Conservation (phyloP, 2,113 vertebrate species). For the Pundamilia nyererei region DNA sequence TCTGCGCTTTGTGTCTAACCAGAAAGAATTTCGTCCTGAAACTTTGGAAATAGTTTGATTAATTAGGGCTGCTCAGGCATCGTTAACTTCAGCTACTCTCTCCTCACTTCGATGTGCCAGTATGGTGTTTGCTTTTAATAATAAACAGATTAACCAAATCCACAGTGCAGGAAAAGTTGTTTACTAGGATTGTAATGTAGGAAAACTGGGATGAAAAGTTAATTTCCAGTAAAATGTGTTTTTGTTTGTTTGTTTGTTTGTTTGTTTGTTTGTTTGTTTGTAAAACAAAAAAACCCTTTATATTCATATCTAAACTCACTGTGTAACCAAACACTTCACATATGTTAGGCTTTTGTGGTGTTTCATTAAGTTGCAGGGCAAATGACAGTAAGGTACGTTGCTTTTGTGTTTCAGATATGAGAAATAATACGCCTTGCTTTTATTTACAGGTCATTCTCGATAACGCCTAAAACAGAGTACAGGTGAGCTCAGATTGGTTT, state of each 20-base stretch:
- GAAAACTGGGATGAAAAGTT: not conserved
- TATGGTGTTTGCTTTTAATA: not conserved
- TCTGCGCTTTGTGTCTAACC: not conserved
- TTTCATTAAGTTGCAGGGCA: not conserved
- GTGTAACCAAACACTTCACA: not conserved
- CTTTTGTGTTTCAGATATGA: not conserved
- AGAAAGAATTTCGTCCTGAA: not conserved
- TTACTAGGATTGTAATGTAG: not conserved
- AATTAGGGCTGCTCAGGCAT: not conserved
- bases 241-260: not conserved
- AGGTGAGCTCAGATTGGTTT: not conserved
- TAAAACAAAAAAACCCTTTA: rapidly evolving
- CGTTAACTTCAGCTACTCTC: not conserved
- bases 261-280: not conserved
- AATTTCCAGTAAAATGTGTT: not conserved
- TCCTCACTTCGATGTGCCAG: not conserved
- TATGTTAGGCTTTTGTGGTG: not conserved
- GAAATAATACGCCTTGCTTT: not conserved
- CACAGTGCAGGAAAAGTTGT: not conserved
- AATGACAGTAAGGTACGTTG: not conserved
- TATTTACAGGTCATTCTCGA: not conserved
- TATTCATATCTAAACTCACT: not conserved
- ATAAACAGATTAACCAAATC: not conserved
- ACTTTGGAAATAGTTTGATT: not conserved
- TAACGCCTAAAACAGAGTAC: not conserved